Base-by-base conservation (phyloP, 2,113 vertebrate species). In the Pogonocichla stellata region DNA sequence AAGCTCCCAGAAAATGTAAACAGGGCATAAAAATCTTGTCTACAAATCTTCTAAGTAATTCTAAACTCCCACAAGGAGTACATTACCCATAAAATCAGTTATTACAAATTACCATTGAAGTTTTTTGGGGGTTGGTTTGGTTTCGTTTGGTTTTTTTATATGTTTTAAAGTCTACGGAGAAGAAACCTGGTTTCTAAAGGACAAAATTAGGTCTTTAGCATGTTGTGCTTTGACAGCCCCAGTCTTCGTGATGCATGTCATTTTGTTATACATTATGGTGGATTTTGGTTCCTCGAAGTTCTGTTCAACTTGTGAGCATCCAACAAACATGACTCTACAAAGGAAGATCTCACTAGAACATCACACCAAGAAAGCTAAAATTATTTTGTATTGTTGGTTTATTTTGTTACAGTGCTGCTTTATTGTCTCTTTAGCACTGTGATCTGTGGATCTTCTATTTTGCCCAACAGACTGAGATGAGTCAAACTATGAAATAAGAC, bases 1-100 rank as follows among this genome's bases (percentile, higher is more conserved):
- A 74, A 92, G 29, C 40, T 90, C 43, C 33, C 60, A 86, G 82
- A 95, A 95, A 90, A 96, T 78, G 79, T 96, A 96, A 96, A 93
- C 92, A 95, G 34, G 75, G 34, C 64, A 83, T 60, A 86, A 90
- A 96, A 95, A 83, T 78, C n/a, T n/a, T 88, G 47, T 69, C 88
- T 81, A 48, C 79, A 88, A 67, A 88, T 93, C 77, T 88, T 89
- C 40, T 34, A 78, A 77, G 88, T 90, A 26, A 51, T 71, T 80
- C 75, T 57, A 40, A 92, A 88, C 72, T 94, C 85, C 79, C 93
- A 57, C 5, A 23, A 88, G 85, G 64, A 88, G 31, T 74, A 51
- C 25, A 16, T 83, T 94, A 73, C 43, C 45, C 62, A 9, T 80
- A 95, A 91, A 84, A 73, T 61, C 60, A 73, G 50, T 79, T 66